Evolutionary conservation across 2,888 invertebrate species (phyloP).

Genomic region (Palloptera scutellata): DNA sequence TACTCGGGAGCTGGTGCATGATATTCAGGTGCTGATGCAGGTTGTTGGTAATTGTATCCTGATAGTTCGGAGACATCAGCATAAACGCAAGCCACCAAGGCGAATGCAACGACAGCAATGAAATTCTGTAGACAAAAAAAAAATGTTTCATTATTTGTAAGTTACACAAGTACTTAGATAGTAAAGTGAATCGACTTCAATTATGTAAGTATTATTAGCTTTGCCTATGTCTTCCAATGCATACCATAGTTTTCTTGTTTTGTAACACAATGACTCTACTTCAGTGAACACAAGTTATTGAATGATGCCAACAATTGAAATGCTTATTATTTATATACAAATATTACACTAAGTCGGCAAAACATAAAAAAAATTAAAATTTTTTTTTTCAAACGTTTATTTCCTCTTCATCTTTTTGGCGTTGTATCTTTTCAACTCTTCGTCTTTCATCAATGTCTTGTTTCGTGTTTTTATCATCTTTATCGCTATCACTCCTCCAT

Average conservation of each 20-base stretch:
- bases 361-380: background rate
- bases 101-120: conserved; percentile 32
- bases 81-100: conserved; percentile 34
- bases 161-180: background rate
- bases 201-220: background rate
- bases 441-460: too few relatives aligned
- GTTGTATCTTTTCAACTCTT: background rate
- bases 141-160: background rate
- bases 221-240: background rate
- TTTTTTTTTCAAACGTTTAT: too few relatives aligned
- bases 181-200: background rate
- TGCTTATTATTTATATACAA: conserved; percentile 28
- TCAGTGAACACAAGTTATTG: conserved; percentile 16
- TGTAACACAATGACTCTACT: conserved; percentile 16
- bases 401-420: background rate
- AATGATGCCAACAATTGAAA: conserved; percentile 21
- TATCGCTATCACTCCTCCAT: too few relatives aligned
- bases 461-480: too few relatives aligned
- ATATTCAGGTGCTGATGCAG: conserved; percentile 17
- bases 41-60: conserved; percentile 38
- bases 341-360: background rate
- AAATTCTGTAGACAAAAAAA: conserved; percentile 31
- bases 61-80: conserved; percentile 41
- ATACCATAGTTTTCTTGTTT: background rate
- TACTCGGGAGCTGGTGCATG: conserved; percentile 17